A percentile compares a stretch with the other conserved stretches of the same genome.
Evolutionary conservation across 2,113 vertebrate species (phyloP).

Genomic region (Tachysurus vachellii): DNA sequence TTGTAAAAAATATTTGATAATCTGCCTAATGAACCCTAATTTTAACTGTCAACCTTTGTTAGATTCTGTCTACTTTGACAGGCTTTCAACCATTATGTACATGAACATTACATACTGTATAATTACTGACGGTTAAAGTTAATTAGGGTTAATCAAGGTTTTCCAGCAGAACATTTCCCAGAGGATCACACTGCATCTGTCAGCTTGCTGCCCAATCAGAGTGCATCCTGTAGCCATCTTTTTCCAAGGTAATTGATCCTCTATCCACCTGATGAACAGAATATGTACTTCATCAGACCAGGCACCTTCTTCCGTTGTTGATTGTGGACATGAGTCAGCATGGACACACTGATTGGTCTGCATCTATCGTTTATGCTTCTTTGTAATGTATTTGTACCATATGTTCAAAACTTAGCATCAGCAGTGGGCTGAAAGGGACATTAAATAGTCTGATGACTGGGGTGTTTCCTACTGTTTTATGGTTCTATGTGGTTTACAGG

Average conservation of each 20-base stretch:
- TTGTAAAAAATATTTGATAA: neutral
- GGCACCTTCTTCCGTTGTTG: too few species aligned
- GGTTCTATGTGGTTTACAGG: constrained; percentile 53
- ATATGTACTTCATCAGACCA: too few species aligned
- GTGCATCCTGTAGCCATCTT: too few species aligned
- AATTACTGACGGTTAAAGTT: constrained; percentile 3
- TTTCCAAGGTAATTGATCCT: too few species aligned
- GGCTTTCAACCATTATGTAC: neutral
- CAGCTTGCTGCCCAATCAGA: too few species aligned
- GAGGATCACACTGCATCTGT: too few species aligned
- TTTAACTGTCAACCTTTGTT: neutral
- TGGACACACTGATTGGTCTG: too few species aligned
- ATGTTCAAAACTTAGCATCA: constrained; percentile 45
- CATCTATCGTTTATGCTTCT: too few species aligned
- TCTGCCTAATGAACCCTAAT: neutral
- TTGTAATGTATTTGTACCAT: constrained; percentile 40
- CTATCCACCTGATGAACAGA: too few species aligned
- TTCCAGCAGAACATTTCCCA: too few species aligned
- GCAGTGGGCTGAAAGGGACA: constrained; percentile 48
- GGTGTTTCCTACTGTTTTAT: constrained; percentile 46
- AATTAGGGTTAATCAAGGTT: neutral
- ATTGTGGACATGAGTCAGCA: too few species aligned
- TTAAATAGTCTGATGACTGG: constrained; percentile 53
- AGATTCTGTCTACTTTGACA: neutral
- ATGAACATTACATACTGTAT: neutral